Evolutionary conservation across 1,140 invertebrate species (phyloP).

Genomic region (Apis dorsata): DNA sequence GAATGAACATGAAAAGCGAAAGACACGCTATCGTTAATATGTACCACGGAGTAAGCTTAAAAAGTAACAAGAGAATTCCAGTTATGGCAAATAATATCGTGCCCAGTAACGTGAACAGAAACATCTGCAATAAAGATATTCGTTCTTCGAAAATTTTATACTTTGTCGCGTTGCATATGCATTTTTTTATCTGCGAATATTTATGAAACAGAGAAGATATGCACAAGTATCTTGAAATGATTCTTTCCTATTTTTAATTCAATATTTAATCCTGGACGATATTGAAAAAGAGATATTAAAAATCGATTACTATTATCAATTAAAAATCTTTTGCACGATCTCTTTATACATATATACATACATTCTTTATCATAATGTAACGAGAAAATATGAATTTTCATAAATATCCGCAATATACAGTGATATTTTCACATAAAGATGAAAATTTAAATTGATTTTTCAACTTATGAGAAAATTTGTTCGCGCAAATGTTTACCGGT

Average conservation of each 20-base stretch:
- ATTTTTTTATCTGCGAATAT: too few species aligned
- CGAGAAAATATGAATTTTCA: too few species aligned
- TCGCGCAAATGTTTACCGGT: conserved; percentile 61
- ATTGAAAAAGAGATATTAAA: not conserved
- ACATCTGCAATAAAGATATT: conserved; percentile 61
- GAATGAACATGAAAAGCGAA: conserved; percentile 44
- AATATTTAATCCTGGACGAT: not conserved
- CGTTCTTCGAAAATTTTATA: too few species aligned
- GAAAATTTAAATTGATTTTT: not conserved
- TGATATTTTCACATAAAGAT: too few species aligned
- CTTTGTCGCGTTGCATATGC: too few species aligned
- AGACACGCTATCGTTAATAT: conserved; percentile 58
- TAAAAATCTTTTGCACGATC: too few species aligned
- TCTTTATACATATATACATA: too few species aligned
- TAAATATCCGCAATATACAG: too few species aligned
- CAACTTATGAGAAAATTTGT: not conserved
- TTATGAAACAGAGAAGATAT: too few species aligned
- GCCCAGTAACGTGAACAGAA: conserved; percentile 69
- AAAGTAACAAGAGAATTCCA: conserved; percentile 14
- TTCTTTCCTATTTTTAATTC: too few species aligned
- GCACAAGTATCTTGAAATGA: not conserved
- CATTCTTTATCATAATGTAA: too few species aligned
- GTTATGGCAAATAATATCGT: conserved; percentile 23
- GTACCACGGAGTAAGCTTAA: not conserved
- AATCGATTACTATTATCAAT: too few species aligned